phyloP scores from a whole-genome alignment of 2,113 vertebrate species.

The Piprites chloris region DNA sequence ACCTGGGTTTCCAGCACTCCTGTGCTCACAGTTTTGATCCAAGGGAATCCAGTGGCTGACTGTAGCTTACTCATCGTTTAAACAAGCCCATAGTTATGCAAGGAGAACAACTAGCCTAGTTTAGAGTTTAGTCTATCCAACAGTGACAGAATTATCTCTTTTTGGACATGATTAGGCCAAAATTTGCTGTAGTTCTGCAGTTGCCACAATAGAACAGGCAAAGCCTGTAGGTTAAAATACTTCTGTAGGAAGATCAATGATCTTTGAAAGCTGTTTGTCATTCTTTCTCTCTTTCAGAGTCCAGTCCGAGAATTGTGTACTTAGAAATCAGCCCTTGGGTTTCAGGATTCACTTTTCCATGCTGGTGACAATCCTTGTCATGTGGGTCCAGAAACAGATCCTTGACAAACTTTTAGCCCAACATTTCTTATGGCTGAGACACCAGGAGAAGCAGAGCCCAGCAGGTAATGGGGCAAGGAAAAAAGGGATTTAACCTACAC shows the following conservation, averaged over 20 bases:
- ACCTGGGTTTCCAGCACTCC: not conserved
- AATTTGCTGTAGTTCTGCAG: not conserved
- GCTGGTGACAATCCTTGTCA: not conserved
- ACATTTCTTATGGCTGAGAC: not conserved
- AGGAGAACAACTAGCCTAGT: not conserved
- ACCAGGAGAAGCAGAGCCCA: not conserved
- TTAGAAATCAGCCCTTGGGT: not conserved
- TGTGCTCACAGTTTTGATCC: not conserved
- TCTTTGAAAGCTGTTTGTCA: not conserved
- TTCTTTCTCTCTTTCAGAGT: not conserved
- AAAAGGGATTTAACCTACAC: not conserved
- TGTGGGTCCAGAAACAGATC: not conserved
- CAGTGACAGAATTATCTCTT: not conserved
- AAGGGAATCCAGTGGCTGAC: not conserved
- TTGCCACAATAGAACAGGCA: not conserved
- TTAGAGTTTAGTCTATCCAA: not conserved
- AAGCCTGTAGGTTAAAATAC: not conserved
- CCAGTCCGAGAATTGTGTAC: rapidly evolving
- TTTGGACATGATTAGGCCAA: not conserved
- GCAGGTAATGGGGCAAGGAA: not conserved
- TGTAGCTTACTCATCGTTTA: not conserved
- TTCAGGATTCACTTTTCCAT: not conserved
- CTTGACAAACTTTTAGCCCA: not conserved
- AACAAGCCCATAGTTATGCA: not conserved
- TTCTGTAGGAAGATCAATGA: not conserved